Base-by-base conservation (phyloP, 1,140 invertebrate genomes). In the Gonatopus flavifemur region DNA sequence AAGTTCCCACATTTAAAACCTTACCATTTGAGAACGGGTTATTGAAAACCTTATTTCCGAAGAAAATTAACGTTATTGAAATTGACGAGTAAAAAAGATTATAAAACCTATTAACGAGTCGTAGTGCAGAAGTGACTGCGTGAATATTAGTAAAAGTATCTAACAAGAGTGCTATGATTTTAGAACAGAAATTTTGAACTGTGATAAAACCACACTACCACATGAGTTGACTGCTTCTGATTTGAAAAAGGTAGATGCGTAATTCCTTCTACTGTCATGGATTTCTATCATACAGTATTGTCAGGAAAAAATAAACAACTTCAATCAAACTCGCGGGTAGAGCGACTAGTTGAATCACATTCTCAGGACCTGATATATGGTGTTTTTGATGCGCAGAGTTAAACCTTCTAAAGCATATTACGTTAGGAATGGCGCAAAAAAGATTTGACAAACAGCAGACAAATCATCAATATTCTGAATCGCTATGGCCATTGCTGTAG, bases 401-500 rank as follows among this genome's bases (percentile, higher is more conserved):
- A 68, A 68, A 49, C 58, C 62, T 8, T 53, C 44, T 2, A 64
- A 68, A 50, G 62, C n/a, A 70, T 21, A 65, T 65, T 18, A 55
- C 20, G 31, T 39, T 69, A 5, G 66, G 62, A 8, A 56, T 69
- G 33, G n/a, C n/a, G n/a, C n/a, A n/a, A n/a, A n/a, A n/a, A n/a
- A n/a, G n/a, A n/a, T n/a, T n/a, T n/a, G n/a, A n/a, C n/a, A n/a
- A n/a, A n/a, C n/a, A n/a, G n/a, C n/a, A n/a, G n/a, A n/a, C n/a
- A n/a, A n/a, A n/a, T n/a, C 15, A 19, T 39, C 5, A 19, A 39
- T 39, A 5, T 52, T 16, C 30, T 72, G 8, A 65, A 67, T 55
- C 52, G 38, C 52, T 67, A 56, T 46, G 68, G 68, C 24, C 37
- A 70, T 49, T 71, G 67, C 46, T 50, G 45, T 13, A 68, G 59